Evolutionary conservation across 2,113 vertebrate species (phyloP).

Genomic region (Thinocorus orbignyianus): DNA sequence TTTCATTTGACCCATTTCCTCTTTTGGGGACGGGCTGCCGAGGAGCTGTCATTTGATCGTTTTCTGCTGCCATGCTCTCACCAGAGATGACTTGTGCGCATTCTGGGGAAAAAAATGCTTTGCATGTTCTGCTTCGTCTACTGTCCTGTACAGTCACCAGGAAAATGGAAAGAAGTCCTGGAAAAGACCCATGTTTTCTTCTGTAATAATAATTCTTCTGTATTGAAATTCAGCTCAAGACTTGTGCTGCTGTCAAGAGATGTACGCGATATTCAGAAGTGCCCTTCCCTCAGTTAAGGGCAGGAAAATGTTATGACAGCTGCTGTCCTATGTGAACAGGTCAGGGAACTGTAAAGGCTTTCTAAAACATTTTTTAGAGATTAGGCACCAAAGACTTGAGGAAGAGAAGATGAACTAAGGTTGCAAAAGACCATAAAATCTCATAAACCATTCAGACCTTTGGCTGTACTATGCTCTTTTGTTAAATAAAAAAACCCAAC

Average conservation of each 20-base stretch:
- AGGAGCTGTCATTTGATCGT: not conserved
- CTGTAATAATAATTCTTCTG: not conserved
- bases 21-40: not conserved
- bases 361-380: slow-evolving; percentile 45
- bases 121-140: not conserved
- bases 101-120: not conserved
- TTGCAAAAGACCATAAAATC: slow-evolving; percentile 49
- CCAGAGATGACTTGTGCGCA: not conserved
- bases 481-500: not conserved
- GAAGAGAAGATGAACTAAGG: slow-evolving; percentile 22
- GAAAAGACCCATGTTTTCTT: not conserved
- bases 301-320: slow-evolving; percentile 59
- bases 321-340: slow-evolving; percentile 27
- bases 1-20: fast-evolving
- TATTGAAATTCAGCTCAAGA: slow-evolving; percentile 1
- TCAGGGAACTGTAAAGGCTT: not conserved
- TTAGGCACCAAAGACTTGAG: slow-evolving; percentile 30
- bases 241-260: not conserved
- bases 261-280: not conserved
- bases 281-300: not conserved
- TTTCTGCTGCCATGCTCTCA: not conserved
- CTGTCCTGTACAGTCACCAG: not conserved
- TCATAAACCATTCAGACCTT: slow-evolving; percentile 44
- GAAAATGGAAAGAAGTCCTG: not conserved
- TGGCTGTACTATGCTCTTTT: slow-evolving; percentile 29